Percentiles rank a stretch among this genome's conserved stretches.
Evolutionary conservation across 2,113 vertebrate genomes (phyloP).

Genomic region (Eretmochelys imbricata): DNA sequence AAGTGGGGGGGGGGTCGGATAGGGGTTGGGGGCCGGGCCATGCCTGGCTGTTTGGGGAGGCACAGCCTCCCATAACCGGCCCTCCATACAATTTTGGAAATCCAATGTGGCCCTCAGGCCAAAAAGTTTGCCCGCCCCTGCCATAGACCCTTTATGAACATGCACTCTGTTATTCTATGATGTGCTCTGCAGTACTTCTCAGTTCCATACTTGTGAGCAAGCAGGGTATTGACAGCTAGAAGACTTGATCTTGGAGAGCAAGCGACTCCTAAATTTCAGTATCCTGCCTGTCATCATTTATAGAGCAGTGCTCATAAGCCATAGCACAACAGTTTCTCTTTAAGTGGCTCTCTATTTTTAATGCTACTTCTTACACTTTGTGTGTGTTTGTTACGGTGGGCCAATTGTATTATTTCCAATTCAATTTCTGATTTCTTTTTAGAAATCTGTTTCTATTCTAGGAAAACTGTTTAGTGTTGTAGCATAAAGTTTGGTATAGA

Average conservation of each 20-base stretch:
- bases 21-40: no score
- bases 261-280: not conserved
- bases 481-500: not conserved
- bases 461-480: not conserved
- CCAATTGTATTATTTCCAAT: not conserved
- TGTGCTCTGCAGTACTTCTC: not conserved
- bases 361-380: not conserved
- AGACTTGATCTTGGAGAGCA: not conserved
- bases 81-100: no score
- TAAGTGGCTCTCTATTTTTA: not conserved
- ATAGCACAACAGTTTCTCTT: not conserved
- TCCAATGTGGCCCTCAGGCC: no score
- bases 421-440: not conserved
- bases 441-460: not conserved
- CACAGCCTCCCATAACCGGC: no score
- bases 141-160: no score
- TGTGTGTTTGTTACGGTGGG: not conserved
- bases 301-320: not conserved
- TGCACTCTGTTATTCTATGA: not conserved
- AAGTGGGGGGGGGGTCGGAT: no score
- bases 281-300: not conserved
- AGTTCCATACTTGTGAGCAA: not conserved
- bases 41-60: no score
- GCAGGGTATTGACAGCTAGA: not conserved
- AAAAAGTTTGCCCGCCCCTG: no score